Base-by-base conservation (phyloP, 2,113 vertebrate species). In the Ursus arctos region DNA sequence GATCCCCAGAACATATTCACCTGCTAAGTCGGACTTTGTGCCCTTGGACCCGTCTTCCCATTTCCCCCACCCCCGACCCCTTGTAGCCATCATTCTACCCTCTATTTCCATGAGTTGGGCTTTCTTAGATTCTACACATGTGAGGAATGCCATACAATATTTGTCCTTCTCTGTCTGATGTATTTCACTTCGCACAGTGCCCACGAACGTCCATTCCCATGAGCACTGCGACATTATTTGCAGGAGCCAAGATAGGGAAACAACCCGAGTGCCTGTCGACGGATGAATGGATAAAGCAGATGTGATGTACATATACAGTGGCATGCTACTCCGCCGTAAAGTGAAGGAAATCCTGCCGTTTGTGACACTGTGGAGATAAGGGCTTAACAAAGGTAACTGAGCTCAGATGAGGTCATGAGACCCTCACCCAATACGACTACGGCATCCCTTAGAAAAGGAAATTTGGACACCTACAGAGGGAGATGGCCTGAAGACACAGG, bases 251-350 rank as follows among this genome's bases (percentile, higher is more conserved):
- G 67, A 61, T 21, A 40, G 0, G 26, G 55, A 74, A 36, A 74
- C 65, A 61, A 19, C 40, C 40, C 43, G 19, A 28, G 31, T 51
- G 43, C n/a, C 31, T 18, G 0, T 61, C 67, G 10, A 31, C 0
- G 57, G 55, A 59, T 74, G 16, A 74, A 31, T 84, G 40, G 43
- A 74, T 11, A 33, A 49, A 36, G 67, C 47, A 72, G 31, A 51
- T 31, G 40, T 15, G 11, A 8, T 15, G 2, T n/a, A 13, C 21
- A 2, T 28, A 36, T 0, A 21, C 14, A 15, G 15, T 11, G n/a
- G 22, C 59, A 26, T 51, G 28, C 14, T 31, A 59, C 13, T 84
- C 65, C 21, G 67, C 31, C 43, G 7, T 15, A 40, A 74, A 22
- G 43, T 16, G 67, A 59, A 92, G 55, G 40, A 61, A 53, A 85